phyloP scores from a whole-genome alignment of 2,888 invertebrate genomes.

The Mesorhabditis spiculigera region DNA sequence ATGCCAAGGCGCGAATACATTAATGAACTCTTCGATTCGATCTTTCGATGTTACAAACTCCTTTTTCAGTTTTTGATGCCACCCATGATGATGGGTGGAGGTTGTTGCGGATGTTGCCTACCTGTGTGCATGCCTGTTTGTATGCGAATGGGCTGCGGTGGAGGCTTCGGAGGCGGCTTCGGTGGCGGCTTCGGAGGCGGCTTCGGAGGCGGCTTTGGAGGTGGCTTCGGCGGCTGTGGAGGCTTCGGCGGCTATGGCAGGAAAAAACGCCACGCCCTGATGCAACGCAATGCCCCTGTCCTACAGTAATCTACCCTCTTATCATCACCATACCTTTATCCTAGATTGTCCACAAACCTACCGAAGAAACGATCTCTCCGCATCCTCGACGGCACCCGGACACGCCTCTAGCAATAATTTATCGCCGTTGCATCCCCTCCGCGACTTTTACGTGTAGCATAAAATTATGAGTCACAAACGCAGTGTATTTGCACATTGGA shows the following conservation, averaged over 20 bases:
- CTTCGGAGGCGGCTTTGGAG: constrained; percentile 10
- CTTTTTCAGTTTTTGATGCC: background rate
- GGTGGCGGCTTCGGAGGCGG: constrained; percentile 21
- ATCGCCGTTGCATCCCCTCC: too few species aligned
- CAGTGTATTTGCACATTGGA: too few species aligned
- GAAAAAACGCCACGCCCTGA: constrained; percentile 29
- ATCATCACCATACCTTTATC: background rate
- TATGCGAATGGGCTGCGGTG: constrained; percentile 30
- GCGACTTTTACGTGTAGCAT: too few species aligned
- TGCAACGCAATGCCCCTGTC: constrained; percentile 23
- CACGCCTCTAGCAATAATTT: background rate
- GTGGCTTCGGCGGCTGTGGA: constrained; percentile 17
- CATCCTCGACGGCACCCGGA: background rate
- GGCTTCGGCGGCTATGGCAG: constrained; percentile 25
- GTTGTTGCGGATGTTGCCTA: constrained; percentile 43
- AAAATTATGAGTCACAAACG: too few species aligned
- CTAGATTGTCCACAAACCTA: background rate
- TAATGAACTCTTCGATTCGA: too few species aligned
- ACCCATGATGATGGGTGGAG: constrained; percentile 22
- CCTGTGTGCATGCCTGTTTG: constrained; percentile 46
- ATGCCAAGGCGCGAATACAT: too few species aligned
- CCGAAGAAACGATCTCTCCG: background rate
- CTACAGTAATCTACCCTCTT: constrained; percentile 9
- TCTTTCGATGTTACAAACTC: too few species aligned
- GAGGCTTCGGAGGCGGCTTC: constrained; percentile 22